These are phyloP conservation scores for Phytoseiulus persimilis DNA, from an alignment of 2,888 invertebrate genomes.

Conservation along the genomic window DNA sequence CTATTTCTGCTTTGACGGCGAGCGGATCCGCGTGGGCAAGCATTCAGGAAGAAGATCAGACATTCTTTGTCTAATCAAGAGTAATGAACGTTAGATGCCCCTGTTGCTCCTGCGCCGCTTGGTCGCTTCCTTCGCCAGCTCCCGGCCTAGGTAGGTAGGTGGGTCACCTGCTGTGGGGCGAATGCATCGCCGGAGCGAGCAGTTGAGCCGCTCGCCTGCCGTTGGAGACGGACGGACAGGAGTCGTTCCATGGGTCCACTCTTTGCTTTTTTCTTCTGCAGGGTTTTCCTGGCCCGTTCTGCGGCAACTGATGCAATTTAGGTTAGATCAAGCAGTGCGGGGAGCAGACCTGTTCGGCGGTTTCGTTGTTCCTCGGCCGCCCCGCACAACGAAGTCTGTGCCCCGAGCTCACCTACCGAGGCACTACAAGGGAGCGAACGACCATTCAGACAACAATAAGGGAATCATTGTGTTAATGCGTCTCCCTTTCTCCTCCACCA, in stretches of 20 bases:
- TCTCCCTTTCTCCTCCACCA: neutral
- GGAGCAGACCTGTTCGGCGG: neutral
- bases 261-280: neutral
- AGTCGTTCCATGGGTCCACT: neutral
- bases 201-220: neutral
- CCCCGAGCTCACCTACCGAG: neutral
- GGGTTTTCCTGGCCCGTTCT: neutral
- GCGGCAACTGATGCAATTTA: neutral
- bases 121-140: neutral
- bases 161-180: neutral
- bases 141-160: neutral
- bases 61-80: conserved; percentile 39
- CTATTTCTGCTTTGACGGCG: neutral
- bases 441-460: conserved; percentile 38
- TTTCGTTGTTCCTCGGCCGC: neutral
- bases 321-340: neutral
- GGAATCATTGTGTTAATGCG: conserved; percentile 39
- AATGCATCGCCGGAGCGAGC: neutral
- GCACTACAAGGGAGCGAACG: neutral
- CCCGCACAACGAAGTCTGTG: neutral
- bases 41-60: conserved; percentile 38
- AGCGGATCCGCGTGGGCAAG: neutral
- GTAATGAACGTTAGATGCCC: conserved; percentile 29
- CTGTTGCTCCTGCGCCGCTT: neutral
- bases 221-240: neutral